These are phyloP conservation scores for Cabera pusaria DNA, from an alignment of 2,888 invertebrate species.

Conservation along the genomic window DNA sequence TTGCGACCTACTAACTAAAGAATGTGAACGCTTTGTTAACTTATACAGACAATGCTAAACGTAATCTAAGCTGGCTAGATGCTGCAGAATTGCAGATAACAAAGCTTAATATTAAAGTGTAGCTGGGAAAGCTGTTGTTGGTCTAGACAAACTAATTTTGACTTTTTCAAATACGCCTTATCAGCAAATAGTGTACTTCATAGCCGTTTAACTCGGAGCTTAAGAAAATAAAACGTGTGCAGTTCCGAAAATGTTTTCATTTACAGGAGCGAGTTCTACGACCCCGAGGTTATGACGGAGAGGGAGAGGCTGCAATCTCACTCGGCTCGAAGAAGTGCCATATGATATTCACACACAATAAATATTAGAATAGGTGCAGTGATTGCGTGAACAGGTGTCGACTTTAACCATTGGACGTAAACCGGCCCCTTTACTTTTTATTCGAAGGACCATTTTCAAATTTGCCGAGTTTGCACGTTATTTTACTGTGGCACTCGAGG, in stretches of 20 bases:
- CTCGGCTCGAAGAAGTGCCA: slow-evolving; percentile 57
- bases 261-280: slow-evolving; percentile 16
- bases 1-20: slow-evolving; percentile 46
- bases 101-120: slow-evolving; percentile 10
- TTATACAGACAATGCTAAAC: slow-evolving; percentile 33
- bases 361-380: slow-evolving; percentile 81
- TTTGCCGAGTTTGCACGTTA: slow-evolving; percentile 47
- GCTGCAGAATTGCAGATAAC: slow-evolving; percentile 4
- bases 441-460: slow-evolving; percentile 45
- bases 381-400: slow-evolving; percentile 75
- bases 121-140: slow-evolving; percentile 18
- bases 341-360: slow-evolving; percentile 80
- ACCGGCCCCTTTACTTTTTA: slow-evolving; percentile 49
- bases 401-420: slow-evolving; percentile 40
- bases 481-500: slow-evolving; percentile 46
- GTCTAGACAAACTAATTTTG: slow-evolving; percentile 21
- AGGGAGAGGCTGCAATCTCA: slow-evolving; percentile 57
- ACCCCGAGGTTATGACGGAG: slow-evolving; percentile 18
- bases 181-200: slow-evolving; percentile 14
- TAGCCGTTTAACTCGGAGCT: slow-evolving; percentile 10
- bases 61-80: slow-evolving; percentile 9
- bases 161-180: slow-evolving; percentile 14
- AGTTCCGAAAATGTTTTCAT: slow-evolving; percentile 20
- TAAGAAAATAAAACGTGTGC: slow-evolving; percentile 20
- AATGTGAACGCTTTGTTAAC: slow-evolving; percentile 44